Evolutionary conservation across 2,888 invertebrate species (phyloP), one percentile per base, ranked within the genome.

Genomic region (Heteromurus nitidus): DNA sequence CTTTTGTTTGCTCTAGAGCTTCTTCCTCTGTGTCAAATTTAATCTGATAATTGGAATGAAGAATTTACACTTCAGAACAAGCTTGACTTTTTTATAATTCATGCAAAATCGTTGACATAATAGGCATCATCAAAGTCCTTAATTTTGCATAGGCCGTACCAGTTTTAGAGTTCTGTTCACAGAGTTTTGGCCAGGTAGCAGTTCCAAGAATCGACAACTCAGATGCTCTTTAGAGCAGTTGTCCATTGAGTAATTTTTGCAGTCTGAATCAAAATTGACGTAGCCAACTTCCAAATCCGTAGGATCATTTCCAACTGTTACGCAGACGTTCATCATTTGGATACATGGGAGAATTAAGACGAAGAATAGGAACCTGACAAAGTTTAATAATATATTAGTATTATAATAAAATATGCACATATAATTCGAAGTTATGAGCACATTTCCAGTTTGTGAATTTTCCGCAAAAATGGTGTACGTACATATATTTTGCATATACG

Each of bases 271-370:
- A 36, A 81, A 64, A 30, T 84, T 85, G 22, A 85, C 79, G 2
- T 84, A 75, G 18, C 81, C 85, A 9, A 85, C 44, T 58, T 75
- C 72, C 53, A 85, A 65, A 28, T 79, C 79, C 11, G 77, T 82
- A 18, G 85, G 85, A 55, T 82, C 82, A 73, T 73, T 77, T 31
- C 85, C 84, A 55, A 84, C 80, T 13, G 85, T 80, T 30, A 82
- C 69, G 67, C 85, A 85, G n/a, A 81, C 81, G 18, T 81, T 65
- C 47, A 81, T 73, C 62, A 85, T 79, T 77, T 82, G 82, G 1
- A 84, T 53, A 16, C 82, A 77, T n/a, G 85, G 85, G 0, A 82
- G 58, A 26, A 77, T 70, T 20, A 85, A 75, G 11, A 85, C 74
- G 26, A 84, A 84, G 11, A 85, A 68, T 22, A 84, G 70, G 69